Evolutionary conservation across 2,113 vertebrate genomes (phyloP).

Genomic region (Heptranchias perlo): DNA sequence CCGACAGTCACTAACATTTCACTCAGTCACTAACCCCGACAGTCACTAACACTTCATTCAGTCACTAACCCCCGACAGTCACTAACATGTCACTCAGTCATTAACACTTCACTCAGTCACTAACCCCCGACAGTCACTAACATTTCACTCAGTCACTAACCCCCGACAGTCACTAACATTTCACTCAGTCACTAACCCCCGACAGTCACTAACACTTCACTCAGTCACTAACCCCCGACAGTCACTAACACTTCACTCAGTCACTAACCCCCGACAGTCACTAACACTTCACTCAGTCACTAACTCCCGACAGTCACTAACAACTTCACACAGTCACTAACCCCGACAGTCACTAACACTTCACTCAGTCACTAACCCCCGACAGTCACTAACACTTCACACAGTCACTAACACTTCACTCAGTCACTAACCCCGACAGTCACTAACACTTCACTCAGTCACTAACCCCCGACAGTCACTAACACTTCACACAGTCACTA

Average conservation of each 20-base stretch:
- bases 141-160: background rate
- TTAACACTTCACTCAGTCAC: background rate
- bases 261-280: background rate
- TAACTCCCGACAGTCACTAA: background rate
- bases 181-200: background rate
- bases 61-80: background rate
- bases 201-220: no score
- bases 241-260: no score
- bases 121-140: no score
- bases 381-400: background rate
- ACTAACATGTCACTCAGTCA: background rate
- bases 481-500: background rate
- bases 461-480: background rate
- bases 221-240: background rate
- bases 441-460: background rate
- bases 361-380: no score
- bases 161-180: background rate
- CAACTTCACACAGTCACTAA: no score
- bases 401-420: background rate
- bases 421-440: background rate
- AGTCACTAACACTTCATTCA: background rate
- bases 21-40: background rate
- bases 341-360: no score
- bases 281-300: background rate
- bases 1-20: background rate